phyloP scores from a whole-genome alignment of 2,888 invertebrate genomes.

The Trichopria drosophilae region DNA sequence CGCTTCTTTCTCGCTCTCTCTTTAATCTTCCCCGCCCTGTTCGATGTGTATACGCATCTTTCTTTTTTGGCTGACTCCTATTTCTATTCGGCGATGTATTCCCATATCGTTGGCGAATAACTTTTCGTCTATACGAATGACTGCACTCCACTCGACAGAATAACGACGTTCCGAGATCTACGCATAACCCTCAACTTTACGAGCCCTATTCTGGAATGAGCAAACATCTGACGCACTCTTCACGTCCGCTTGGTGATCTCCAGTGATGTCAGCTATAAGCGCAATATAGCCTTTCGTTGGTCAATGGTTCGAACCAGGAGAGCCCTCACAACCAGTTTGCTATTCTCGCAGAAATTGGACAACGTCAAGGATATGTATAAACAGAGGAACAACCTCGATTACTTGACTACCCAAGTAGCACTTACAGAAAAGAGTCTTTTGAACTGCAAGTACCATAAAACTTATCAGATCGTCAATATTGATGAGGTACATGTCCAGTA shows the following conservation, averaged over 20 bases:
- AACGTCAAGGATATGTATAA: too few relatives aligned
- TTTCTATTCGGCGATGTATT: slow-evolving; percentile 2
- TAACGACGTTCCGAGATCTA: slow-evolving; percentile 16
- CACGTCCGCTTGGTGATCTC: slow-evolving; percentile 8
- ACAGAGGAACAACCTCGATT: too few relatives aligned
- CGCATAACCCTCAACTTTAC: slow-evolving; percentile 20
- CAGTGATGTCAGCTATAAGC: neutral
- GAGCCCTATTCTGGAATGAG: slow-evolving; percentile 5
- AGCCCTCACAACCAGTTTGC: too few relatives aligned
- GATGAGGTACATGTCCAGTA: too few relatives aligned
- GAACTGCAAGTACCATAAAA: too few relatives aligned
- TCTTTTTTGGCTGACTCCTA: neutral
- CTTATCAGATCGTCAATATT: too few relatives aligned
- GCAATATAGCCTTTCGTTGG: slow-evolving; percentile 2
- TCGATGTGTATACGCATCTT: slow-evolving; percentile 4
- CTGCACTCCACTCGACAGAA: neutral
- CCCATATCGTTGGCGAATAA: slow-evolving; percentile 1
- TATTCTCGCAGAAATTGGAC: too few relatives aligned
- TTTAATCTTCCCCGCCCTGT: slow-evolving; percentile 22
- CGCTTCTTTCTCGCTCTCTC: slow-evolving; percentile 18
- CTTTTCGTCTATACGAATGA: slow-evolving; percentile 20
- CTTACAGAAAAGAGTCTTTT: too few relatives aligned
- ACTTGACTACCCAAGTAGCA: too few relatives aligned
- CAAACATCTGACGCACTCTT: slow-evolving; percentile 11
- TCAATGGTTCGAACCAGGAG: slow-evolving; percentile 26